These are phyloP conservation scores for Neodiprion virginianus DNA, from an alignment of 1,140 invertebrate species.

Conservation along the genomic window DNA sequence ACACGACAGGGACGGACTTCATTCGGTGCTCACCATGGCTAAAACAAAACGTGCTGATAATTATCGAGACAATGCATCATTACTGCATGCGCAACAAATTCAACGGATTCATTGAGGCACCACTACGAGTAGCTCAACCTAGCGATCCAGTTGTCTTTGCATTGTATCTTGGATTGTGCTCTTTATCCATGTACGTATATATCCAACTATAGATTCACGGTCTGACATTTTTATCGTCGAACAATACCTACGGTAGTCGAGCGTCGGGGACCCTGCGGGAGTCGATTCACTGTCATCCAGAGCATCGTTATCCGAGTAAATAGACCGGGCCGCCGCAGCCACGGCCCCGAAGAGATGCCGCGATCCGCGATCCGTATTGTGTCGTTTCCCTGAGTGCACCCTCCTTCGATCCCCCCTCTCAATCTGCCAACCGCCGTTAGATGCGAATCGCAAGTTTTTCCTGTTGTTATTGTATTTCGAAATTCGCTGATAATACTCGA, in stretches of 20 bases:
- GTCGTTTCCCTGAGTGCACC: conserved; percentile 2
- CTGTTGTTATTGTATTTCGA: neutral
- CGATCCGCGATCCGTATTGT: conserved; percentile 49
- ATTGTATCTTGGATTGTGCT: conserved; percentile 54
- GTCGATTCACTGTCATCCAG: conserved; percentile 43
- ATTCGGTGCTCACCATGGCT: neutral
- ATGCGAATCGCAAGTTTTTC: neutral
- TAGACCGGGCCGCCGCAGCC: conserved; percentile 44
- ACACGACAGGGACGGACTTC: too few relatives aligned
- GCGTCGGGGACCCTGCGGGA: conserved; percentile 13
- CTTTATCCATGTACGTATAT: conserved; percentile 47
- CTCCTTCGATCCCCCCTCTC: neutral
- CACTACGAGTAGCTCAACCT: conserved; percentile 20
- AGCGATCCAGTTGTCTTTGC: conserved; percentile 56
- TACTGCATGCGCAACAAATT: conserved; percentile 55
- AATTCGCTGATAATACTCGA: neutral
- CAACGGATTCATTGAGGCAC: conserved; percentile 59
- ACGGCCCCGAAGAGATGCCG: conserved; percentile 47
- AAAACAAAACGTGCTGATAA: conserved; percentile 44
- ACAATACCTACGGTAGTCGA: conserved; percentile 40
- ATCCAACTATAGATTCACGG: conserved; percentile 53
- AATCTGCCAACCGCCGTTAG: neutral
- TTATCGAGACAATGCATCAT: conserved; percentile 55
- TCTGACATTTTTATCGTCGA: conserved; percentile 59
- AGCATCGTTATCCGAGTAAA: conserved; percentile 56